Percentiles rank a stretch among this genome's conserved stretches.
Conservation (phyloP, 2,113 vertebrate genomes). For the Phasianus colchicus region DNA sequence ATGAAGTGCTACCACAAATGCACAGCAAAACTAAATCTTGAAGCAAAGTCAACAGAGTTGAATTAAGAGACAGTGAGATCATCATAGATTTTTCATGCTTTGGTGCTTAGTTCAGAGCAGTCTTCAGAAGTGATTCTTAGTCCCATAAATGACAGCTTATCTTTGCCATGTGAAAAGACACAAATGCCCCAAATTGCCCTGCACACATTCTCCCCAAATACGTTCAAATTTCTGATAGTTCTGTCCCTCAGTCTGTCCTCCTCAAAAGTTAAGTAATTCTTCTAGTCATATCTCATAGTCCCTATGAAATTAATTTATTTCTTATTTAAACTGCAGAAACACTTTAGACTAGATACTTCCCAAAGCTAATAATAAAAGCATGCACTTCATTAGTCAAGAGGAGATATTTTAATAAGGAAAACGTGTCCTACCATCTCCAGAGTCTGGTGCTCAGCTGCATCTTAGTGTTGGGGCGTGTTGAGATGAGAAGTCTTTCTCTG, state of each 20-base stretch:
- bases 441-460: slow-evolving; percentile 24
- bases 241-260: neutral
- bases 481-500: slow-evolving; percentile 54
- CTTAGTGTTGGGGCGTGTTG: neutral
- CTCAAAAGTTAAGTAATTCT: neutral
- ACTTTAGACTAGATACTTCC: neutral
- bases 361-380: neutral
- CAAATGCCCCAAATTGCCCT: neutral
- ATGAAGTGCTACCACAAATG: neutral
- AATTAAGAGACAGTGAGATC: neutral
- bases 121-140: neutral
- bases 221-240: neutral
- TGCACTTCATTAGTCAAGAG: neutral
- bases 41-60: neutral
- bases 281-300: neutral
- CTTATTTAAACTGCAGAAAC: neutral
- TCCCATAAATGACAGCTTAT: neutral
- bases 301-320: neutral
- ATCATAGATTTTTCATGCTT: neutral
- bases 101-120: neutral
- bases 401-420: neutral
- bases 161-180: neutral
- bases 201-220: neutral
- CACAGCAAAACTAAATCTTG: neutral
- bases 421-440: slow-evolving; percentile 39